phyloP scores from a whole-genome alignment of 2,113 vertebrate genomes.

The Ciconia maguari region DNA sequence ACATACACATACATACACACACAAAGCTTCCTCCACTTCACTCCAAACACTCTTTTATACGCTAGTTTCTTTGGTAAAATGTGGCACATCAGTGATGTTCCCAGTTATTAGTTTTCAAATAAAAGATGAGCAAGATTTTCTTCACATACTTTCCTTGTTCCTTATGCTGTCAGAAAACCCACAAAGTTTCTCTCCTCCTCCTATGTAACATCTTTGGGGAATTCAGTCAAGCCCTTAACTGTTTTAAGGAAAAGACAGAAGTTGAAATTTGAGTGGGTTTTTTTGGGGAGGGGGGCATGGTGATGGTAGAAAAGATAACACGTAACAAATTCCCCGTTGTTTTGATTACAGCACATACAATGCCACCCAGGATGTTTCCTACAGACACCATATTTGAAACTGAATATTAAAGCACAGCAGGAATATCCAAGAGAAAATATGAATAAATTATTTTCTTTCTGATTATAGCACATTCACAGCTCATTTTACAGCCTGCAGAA shows the following conservation, averaged over 20 bases:
- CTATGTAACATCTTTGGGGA: not conserved
- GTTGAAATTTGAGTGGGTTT: not conserved
- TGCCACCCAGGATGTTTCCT: not conserved
- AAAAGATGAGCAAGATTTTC: not conserved
- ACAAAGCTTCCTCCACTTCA: not conserved
- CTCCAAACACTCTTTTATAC: not conserved
- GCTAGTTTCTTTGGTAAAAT: not conserved
- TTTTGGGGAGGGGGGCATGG: rapidly evolving
- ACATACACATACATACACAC: rapidly evolving
- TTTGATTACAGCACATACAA: not conserved
- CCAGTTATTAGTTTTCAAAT: not conserved
- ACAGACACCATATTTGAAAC: not conserved
- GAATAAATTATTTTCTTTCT: not conserved
- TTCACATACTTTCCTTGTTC: not conserved
- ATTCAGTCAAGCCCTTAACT: not conserved
- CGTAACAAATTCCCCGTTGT: not conserved
- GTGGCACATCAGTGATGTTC: not conserved
- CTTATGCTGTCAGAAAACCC: not conserved
- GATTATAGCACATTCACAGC: not conserved
- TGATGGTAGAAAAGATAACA: not conserved
- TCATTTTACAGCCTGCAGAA: not conserved
- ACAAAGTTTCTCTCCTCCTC: not conserved
- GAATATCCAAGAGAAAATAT: not conserved
- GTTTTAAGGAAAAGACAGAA: not conserved
- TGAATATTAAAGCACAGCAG: not conserved